Evolutionary conservation across 2,888 invertebrate species (phyloP).

Genomic region (Spilarctia lutea): DNA sequence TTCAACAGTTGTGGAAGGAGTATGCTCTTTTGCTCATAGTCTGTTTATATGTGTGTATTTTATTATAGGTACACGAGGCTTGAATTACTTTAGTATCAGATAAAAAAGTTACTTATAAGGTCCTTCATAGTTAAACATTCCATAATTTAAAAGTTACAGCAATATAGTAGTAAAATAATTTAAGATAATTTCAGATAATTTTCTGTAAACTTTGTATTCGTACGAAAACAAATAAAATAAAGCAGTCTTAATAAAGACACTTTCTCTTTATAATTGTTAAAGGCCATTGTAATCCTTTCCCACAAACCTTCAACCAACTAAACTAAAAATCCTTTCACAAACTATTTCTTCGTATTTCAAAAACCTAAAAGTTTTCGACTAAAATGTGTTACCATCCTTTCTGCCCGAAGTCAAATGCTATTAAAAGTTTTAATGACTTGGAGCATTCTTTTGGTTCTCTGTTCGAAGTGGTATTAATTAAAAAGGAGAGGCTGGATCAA

Average conservation of each 20-base stretch:
- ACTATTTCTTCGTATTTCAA: slow-evolving; percentile 60
- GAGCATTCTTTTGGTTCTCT: slow-evolving; percentile 82
- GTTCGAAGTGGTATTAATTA: slow-evolving; percentile 86
- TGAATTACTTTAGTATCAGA: no score
- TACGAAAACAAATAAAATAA: background rate
- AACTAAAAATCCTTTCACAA: slow-evolving; percentile 37
- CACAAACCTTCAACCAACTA: slow-evolving; percentile 24
- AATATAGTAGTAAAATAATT: no score
- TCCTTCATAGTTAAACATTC: no score
- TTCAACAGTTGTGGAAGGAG: no score
- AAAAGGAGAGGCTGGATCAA: slow-evolving; percentile 81
- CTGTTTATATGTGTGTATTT: no score
- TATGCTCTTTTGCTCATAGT: no score
- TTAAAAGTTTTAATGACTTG: slow-evolving; percentile 86
- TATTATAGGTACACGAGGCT: no score
- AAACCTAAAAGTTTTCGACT: slow-evolving; percentile 71
- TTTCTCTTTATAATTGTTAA: background rate
- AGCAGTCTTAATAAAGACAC: background rate
- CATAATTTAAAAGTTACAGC: no score
- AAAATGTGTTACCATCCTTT: slow-evolving; percentile 78
- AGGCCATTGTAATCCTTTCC: background rate
- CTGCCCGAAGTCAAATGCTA: slow-evolving; percentile 80
- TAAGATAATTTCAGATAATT: no score
- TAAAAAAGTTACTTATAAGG: no score
- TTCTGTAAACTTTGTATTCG: background rate